phyloP scores from a whole-genome alignment of 2,797 vertebrate species.

The Melanotaenia pygmaea region DNA sequence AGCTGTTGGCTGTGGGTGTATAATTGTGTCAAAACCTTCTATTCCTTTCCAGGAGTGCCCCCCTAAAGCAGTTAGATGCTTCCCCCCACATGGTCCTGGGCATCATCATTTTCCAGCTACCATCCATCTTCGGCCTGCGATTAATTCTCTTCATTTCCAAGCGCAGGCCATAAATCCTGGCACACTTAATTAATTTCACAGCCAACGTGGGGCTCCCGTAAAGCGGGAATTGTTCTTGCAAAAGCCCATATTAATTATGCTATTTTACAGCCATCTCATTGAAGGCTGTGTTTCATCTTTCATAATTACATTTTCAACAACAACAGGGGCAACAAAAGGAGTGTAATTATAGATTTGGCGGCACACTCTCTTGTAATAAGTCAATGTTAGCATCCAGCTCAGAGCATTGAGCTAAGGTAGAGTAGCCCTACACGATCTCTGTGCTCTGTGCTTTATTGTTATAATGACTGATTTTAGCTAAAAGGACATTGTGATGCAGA shows the following conservation, averaged over 20 bases:
- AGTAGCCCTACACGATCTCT: conserved; percentile 61
- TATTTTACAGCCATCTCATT: conserved; percentile 99
- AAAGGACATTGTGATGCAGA: conserved; percentile 62
- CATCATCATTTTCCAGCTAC: conserved; percentile 97
- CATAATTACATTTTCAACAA: conserved; percentile 99
- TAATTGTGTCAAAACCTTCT: conserved; percentile 84
- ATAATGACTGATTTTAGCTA: conserved; percentile 77
- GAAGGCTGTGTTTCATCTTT: conserved; percentile 99
- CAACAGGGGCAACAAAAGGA: conserved; percentile 88
- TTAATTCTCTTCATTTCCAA: conserved; percentile 98
- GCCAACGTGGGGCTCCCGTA: conserved; percentile 94
- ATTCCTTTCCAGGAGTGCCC: conserved; percentile 70
- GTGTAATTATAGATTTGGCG: conserved; percentile 94
- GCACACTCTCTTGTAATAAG: conserved; percentile 78
- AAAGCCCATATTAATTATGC: conserved; percentile 99
- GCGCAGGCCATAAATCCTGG: conserved; percentile 99
- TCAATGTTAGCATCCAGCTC: conserved; percentile 73
- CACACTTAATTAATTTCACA: conserved; percentile 99
- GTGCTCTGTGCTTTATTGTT: conserved; percentile 70
- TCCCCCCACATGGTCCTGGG: conserved; percentile 87
- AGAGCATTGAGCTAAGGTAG: conserved; percentile 38
- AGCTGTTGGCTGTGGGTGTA: conserved; percentile 83
- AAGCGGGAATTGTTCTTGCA: conserved; percentile 99
- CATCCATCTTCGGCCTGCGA: conserved; percentile 98
- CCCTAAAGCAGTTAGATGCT: conserved; percentile 95